These are phyloP conservation scores for Hemicrepidius hirtus DNA, from an alignment of 2,888 invertebrate species.

Conservation along the genomic window DNA sequence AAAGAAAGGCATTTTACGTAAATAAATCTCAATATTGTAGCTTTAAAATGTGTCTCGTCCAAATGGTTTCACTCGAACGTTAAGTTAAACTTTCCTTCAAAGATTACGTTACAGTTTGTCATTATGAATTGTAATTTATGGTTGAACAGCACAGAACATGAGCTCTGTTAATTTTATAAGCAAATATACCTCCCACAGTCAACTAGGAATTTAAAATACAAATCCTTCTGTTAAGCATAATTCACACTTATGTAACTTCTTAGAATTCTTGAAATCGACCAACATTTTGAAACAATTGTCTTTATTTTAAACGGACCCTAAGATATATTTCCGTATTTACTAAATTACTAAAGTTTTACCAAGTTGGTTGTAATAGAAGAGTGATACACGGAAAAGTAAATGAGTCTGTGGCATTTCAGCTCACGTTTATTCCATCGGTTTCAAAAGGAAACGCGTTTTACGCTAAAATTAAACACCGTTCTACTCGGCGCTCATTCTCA, in stretches of 20 bases:
- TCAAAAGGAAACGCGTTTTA: conserved; percentile 30
- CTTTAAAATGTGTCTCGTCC: conserved; percentile 19
- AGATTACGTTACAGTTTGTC: conserved; percentile 14
- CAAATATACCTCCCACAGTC: conserved; percentile 25
- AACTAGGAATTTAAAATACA: neutral
- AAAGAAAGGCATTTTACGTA: conserved; percentile 22
- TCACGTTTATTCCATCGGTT: conserved; percentile 29
- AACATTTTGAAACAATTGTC: conserved; percentile 1
- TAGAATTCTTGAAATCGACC: neutral
- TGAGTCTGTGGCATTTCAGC: conserved; percentile 30
- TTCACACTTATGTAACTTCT: neutral
- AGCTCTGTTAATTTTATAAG: conserved; percentile 22
- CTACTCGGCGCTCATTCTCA: conserved; percentile 28
- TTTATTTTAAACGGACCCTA: neutral
- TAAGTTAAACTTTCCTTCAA: conserved; percentile 13
- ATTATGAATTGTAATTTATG: conserved; percentile 30
- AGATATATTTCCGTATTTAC: conserved; percentile 23
- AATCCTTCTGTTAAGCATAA: neutral
- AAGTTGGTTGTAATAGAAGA: conserved; percentile 16
- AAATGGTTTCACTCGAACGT: conserved; percentile 17
- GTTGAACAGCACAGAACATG: conserved; percentile 11
- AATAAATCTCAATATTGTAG: conserved; percentile 19
- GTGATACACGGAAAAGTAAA: conserved; percentile 27
- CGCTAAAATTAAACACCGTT: conserved; percentile 26
- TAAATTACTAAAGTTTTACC: conserved; percentile 21